phyloP scores from a whole-genome alignment of 2,113 vertebrate species.

The Edolisoma coerulescens region DNA sequence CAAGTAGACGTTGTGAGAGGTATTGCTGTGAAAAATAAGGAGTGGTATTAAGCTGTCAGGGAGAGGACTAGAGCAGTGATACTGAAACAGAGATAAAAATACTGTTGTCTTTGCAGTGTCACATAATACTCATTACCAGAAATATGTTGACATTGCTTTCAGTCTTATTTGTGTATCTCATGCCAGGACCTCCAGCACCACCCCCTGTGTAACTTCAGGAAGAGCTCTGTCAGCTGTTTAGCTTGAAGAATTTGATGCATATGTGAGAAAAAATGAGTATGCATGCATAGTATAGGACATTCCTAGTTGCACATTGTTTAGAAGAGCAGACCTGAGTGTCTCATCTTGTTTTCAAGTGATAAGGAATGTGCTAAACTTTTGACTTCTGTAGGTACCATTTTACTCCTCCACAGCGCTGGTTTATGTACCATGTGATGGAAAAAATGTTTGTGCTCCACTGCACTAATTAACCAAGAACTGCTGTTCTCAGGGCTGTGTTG shows the following conservation, averaged over 20 bases:
- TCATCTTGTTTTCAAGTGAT: not conserved
- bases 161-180: not conserved
- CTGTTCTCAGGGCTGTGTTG: slow-evolving; percentile 39
- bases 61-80: not conserved
- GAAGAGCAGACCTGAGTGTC: not conserved
- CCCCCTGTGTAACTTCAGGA: not conserved
- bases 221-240: not conserved
- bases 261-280: not conserved
- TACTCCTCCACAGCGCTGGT: not conserved
- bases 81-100: not conserved
- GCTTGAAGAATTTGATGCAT: not conserved
- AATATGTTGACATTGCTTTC: not conserved
- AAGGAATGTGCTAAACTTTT: not conserved
- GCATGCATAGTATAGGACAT: not conserved
- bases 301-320: not conserved
- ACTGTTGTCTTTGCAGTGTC: not conserved
- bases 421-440: slow-evolving; percentile 6
- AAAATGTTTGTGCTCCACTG: slow-evolving; percentile 46
- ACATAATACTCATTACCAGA: not conserved
- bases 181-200: not conserved
- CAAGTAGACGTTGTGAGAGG: not conserved
- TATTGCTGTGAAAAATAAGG: not conserved
- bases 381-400: not conserved
- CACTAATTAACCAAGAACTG: slow-evolving; percentile 36
- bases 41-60: not conserved